phyloP scores from a whole-genome alignment of 2,888 invertebrate genomes.

The Harmothoe impar region DNA sequence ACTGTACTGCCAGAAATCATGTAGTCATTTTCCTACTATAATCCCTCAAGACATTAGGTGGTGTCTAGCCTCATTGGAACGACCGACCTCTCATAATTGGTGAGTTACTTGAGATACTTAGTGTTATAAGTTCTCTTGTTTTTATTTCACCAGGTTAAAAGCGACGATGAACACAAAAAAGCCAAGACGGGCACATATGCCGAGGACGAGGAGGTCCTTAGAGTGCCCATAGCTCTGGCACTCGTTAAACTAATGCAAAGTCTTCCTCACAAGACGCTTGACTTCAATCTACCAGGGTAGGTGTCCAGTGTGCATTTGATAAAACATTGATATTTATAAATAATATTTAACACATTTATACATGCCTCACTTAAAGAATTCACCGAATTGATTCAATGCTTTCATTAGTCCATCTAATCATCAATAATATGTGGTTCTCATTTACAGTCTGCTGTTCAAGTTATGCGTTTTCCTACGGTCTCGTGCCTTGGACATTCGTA shows the following conservation, averaged over 20 bases:
- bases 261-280: slow-evolving; percentile 90
- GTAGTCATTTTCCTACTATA: too few relatives aligned
- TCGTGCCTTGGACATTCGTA: slow-evolving; percentile 92
- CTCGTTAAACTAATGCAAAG: slow-evolving; percentile 95
- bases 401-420: too few relatives aligned
- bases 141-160: slow-evolving; percentile 74
- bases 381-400: too few relatives aligned
- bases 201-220: slow-evolving; percentile 90
- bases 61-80: too few relatives aligned
- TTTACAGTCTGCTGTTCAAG: slow-evolving; percentile 85
- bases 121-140: too few relatives aligned
- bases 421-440: not conserved
- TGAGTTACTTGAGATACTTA: too few relatives aligned
- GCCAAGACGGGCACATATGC: slow-evolving; percentile 76
- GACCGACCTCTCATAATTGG: too few relatives aligned
- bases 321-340: too few relatives aligned
- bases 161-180: slow-evolving; percentile 81
- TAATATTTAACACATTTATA: too few relatives aligned
- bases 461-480: slow-evolving; percentile 95
- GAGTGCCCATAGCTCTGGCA: slow-evolving; percentile 96
- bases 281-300: slow-evolving; percentile 92
- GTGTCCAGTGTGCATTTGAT: slow-evolving; percentile 72
- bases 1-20: too few relatives aligned
- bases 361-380: too few relatives aligned
- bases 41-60: too few relatives aligned